Conservation (phyloP, 2,113 vertebrate genomes). For the Antechinus stuartii region DNA sequence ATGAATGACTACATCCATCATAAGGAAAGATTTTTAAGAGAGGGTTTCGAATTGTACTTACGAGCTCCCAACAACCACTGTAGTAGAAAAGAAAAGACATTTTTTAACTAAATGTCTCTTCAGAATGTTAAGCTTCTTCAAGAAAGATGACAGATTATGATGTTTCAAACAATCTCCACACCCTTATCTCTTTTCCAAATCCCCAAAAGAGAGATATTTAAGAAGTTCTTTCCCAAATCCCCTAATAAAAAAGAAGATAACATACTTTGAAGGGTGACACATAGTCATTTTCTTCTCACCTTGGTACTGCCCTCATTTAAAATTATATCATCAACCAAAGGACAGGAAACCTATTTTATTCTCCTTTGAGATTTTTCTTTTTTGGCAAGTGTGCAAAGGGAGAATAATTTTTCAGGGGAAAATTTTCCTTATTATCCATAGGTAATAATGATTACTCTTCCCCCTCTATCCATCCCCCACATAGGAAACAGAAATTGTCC, state of each 20-base stretch:
- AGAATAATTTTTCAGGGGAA: neutral
- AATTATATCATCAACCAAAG: neutral
- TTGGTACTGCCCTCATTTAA: neutral
- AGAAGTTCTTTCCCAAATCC: neutral
- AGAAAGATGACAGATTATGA: neutral
- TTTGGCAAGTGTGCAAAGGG: neutral
- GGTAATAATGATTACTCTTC: neutral
- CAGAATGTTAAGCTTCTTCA: neutral
- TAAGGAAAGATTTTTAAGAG: neutral
- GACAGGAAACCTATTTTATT: neutral
- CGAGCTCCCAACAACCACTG: neutral
- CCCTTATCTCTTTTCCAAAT: neutral
- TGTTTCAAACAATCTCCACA: neutral
- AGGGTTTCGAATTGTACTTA: neutral
- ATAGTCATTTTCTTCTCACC: conserved; percentile 1
- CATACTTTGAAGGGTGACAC: neutral
- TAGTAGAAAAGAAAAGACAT: neutral
- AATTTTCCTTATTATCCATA: neutral
- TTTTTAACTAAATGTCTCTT: neutral
- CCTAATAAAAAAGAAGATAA: neutral
- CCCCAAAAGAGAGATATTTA: neutral
- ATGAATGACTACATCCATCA: no score
- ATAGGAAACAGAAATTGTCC: neutral
- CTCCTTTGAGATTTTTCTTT: conserved; percentile 22
- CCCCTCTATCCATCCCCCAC: no score